phyloP scores from a whole-genome alignment of 2,113 vertebrate species.

The Pseudorectes ferrugineus region DNA sequence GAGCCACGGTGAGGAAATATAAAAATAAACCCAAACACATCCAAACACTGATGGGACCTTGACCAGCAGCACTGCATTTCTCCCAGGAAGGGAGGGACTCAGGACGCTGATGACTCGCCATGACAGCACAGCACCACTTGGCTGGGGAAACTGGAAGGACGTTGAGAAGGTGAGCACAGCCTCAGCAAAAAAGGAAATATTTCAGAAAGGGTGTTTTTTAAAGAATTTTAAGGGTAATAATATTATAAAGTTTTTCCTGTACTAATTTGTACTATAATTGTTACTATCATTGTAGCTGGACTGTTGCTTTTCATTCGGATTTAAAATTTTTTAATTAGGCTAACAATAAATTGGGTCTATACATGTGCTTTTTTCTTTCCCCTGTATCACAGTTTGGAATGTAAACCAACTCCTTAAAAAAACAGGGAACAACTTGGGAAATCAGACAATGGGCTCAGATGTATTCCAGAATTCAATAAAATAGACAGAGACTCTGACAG shows the following conservation, averaged over 20 bases:
- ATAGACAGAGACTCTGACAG: neutral
- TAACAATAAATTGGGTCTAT: neutral
- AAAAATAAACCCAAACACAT: neutral
- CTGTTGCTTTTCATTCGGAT: neutral
- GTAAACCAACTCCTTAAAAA: neutral
- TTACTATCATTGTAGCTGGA: neutral
- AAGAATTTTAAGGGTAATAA: neutral
- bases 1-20: neutral
- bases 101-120: accelerated
- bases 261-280: neutral
- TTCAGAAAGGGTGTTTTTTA: accelerated
- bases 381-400: neutral
- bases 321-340: neutral
- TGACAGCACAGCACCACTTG: neutral
- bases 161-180: neutral
- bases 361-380: neutral
- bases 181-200: neutral
- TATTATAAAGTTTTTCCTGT: neutral
- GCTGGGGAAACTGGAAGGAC: neutral
- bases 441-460: neutral
- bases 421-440: neutral
- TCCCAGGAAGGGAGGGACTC: neutral
- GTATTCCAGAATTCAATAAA: neutral
- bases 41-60: no score
- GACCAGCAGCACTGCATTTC: neutral